Conservation (phyloP, 2,888 invertebrate species). For the Tetragnatha montana region DNA sequence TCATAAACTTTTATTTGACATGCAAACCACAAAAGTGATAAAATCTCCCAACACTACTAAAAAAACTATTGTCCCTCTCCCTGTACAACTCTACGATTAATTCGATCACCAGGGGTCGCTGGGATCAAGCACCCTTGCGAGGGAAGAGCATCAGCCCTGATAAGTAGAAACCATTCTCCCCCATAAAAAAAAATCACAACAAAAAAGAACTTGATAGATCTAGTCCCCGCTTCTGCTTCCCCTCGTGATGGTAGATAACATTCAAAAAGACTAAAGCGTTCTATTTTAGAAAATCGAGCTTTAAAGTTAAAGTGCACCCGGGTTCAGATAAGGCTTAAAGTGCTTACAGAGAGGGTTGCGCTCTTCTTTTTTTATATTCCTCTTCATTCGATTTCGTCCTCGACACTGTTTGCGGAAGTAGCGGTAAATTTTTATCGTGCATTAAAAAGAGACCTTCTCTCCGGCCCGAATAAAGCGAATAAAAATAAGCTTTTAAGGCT, state of each 20-base stretch:
- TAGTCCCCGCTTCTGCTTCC: conserved; percentile 22
- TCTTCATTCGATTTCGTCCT: conserved; percentile 1
- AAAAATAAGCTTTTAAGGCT: conserved; percentile 48
- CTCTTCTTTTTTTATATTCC: conserved; percentile 14
- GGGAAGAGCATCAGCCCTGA: conserved; percentile 22
- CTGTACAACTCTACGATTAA: conserved; percentile 18
- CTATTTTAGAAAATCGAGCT: conserved; percentile 69
- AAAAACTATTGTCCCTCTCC: background rate
- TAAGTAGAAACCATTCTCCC: conserved; percentile 59
- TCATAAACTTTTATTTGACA: too few relatives aligned
- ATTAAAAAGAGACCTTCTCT: conserved; percentile 47
- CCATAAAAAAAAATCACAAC: conserved; percentile 29
- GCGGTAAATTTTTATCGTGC: conserved; percentile 69
- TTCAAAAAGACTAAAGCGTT: conserved; percentile 69
- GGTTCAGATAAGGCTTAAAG: conserved; percentile 63
- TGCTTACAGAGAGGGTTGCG: conserved; percentile 61
- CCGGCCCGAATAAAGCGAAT: conserved; percentile 48
- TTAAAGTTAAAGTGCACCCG: conserved; percentile 66
- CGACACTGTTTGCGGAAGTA: conserved; percentile 64
- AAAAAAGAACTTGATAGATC: conserved; percentile 67
- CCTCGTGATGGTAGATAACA: conserved; percentile 62
- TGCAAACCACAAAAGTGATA: too few relatives aligned
- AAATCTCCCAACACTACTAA: background rate
- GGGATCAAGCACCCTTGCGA: conserved; percentile 41
- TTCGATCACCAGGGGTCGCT: conserved; percentile 38